Evolutionary conservation across 2,888 invertebrate species (phyloP), one percentile per base, ranked within the genome.

Genomic region (Myopa testacea): DNA sequence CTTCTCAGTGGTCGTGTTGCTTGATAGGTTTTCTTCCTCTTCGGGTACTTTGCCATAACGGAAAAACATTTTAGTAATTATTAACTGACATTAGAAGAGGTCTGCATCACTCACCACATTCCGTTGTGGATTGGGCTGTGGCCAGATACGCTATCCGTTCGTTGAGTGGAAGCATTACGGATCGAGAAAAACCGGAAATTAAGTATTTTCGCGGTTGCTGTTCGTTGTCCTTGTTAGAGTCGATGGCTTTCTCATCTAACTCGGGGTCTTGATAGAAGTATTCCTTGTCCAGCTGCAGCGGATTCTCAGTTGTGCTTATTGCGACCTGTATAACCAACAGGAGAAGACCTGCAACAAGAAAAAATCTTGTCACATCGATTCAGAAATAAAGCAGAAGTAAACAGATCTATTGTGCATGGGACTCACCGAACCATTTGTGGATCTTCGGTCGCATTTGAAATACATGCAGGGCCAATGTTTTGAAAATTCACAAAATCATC

Each of bases 391-490:
- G n/a, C n/a, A n/a, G n/a, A n/a, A 10, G 3, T 5, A 14, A 4
- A 6, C 4, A 26, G 12, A 16, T 7, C 6, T 0, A 8, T 16
- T 16, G 26, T 16, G 12, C 52, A 10, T 7, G 16, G 16, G 6
- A 79, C 83, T 84, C 80, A 87, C 86, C 82, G 77, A 84, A 79
- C 81, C 82, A 82, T 77, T n/a, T n/a, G n/a, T 79, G 78, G 76
- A 58, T 65, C 76, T 76, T 83, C 77, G 79, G 70, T 82, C 81
- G 82, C 86, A 86, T 86, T 85, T 82, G 82, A 81, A 83, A 77
- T 63, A 82, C 84, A 83, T 82, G 81, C 80, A 81, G 78, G 79
- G 78, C 69, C 58, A 50, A 69, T 79, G 58, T 78, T 79, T 40
- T 76, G 14, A 50, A 74, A 68, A 3, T 19, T 65, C 65, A 63